Percentiles rank a stretch among this genome's conserved stretches.
Evolutionary conservation across 2,888 invertebrate species (phyloP).

Genomic region (Pseudococcus longispinus): DNA sequence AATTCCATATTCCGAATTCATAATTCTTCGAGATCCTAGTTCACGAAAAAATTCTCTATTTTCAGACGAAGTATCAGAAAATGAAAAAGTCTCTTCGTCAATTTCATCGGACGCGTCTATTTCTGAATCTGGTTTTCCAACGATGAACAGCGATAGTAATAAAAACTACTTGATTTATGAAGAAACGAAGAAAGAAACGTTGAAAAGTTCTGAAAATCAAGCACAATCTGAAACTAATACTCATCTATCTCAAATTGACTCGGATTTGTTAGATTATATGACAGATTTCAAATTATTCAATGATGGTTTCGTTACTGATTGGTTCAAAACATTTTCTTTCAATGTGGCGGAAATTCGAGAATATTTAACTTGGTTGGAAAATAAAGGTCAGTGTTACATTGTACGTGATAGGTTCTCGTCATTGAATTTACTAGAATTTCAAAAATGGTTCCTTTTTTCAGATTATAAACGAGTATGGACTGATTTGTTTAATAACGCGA

Average conservation of each 20-base stretch:
- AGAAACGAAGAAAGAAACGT: not conserved
- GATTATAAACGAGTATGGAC: conserved; percentile 50
- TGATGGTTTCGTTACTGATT: conserved; percentile 41
- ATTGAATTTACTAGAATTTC: not conserved
- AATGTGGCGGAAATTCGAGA: conserved; percentile 33
- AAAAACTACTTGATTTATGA: not conserved
- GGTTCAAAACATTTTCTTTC: conserved; percentile 50
- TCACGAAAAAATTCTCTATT: not conserved
- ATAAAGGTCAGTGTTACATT: conserved; percentile 23
- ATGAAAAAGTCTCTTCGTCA: conserved; percentile 51
- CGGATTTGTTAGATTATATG: conserved; percentile 52
- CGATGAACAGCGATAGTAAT: conserved; percentile 15
- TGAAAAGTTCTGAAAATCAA: conserved; percentile 31
- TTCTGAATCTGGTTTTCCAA: not conserved
- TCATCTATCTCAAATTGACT: conserved; percentile 37
- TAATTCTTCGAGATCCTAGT: not conserved
- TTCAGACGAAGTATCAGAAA: conserved; percentile 55
- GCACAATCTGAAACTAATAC: not conserved
- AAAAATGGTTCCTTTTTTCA: not conserved
- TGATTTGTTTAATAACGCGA: conserved; percentile 19
- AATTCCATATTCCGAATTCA: not conserved
- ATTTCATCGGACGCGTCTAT: not conserved
- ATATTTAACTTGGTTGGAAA: conserved; percentile 47
- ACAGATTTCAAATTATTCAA: conserved; percentile 49
- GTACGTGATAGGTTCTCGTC: not conserved